Evolutionary conservation across 2,113 vertebrate genomes (phyloP).

Genomic region (Benitochromis conjunctus): DNA sequence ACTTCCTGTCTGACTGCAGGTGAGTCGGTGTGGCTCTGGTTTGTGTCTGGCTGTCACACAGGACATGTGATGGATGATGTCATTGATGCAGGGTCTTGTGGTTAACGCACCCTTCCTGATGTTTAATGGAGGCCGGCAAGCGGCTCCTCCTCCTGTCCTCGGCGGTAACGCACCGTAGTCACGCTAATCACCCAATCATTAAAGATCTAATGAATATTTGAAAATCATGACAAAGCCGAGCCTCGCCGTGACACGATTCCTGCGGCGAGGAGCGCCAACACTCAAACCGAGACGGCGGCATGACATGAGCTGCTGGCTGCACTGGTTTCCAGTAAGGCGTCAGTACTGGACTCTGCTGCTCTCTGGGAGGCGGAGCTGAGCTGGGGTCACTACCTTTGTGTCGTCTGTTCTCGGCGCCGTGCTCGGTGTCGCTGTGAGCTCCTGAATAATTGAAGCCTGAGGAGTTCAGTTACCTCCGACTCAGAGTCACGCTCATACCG

Average conservation of each 20-base stretch:
- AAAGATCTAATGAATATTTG: background rate
- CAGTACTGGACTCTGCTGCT: background rate
- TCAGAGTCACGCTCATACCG: background rate
- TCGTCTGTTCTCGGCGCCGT: background rate
- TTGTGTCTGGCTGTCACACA: background rate
- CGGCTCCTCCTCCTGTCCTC: background rate
- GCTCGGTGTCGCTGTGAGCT: background rate
- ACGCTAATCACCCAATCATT: background rate
- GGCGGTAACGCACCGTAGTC: background rate
- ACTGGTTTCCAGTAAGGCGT: background rate
- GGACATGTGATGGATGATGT: background rate
- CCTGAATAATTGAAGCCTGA: background rate
- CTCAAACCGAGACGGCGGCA: background rate
- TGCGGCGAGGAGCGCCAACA: background rate
- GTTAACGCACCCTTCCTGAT: background rate
- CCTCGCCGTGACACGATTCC: background rate
- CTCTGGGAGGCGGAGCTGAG: background rate
- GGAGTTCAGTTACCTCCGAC: background rate
- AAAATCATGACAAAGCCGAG: background rate
- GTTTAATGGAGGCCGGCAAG: background rate
- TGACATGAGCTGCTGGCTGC: background rate
- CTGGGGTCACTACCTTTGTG: accelerated
- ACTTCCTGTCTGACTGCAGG: background rate
- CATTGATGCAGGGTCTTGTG: background rate
- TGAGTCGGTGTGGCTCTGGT: background rate